These are phyloP conservation scores for Labeo rohita DNA, from an alignment of 2,113 vertebrate species.

Conservation along the genomic window DNA sequence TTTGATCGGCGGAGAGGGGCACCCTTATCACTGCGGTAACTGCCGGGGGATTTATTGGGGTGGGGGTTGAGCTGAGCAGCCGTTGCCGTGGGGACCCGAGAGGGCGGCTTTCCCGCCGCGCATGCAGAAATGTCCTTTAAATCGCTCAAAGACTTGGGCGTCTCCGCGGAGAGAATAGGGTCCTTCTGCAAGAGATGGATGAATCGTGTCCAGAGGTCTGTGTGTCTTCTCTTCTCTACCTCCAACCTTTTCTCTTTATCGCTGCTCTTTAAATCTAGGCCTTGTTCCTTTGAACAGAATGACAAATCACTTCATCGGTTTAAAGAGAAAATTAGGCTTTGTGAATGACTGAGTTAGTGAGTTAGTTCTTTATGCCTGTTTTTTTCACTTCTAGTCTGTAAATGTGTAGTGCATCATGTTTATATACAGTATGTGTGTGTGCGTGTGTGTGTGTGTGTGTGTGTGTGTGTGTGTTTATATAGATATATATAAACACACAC, in stretches of 20 bases:
- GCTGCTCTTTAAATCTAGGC: neutral
- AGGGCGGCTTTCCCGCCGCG: constrained; percentile 58
- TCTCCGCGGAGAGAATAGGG: constrained; percentile 76
- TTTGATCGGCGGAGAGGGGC: constrained; percentile 45
- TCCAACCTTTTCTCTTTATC: constrained; percentile 36
- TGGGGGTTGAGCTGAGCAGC: constrained; percentile 64
- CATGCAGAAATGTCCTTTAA: constrained; percentile 77
- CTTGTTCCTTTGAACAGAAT: constrained; percentile 26
- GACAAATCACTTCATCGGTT: neutral
- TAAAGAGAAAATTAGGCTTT: constrained; percentile 9
- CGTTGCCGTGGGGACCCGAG: constrained; percentile 66
- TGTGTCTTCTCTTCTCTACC: constrained; percentile 61
- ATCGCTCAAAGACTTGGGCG: constrained; percentile 78
- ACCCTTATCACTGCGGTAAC: constrained; percentile 54
- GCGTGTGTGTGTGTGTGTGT: no score
- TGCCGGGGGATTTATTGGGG: constrained; percentile 66
- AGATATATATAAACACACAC: no score
- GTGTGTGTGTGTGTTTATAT: no score
- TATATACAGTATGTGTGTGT: no score
- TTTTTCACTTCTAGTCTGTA: neutral
- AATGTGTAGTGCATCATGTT: neutral
- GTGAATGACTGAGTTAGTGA: neutral
- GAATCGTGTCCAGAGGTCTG: constrained; percentile 77
- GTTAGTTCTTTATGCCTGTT: neutral
- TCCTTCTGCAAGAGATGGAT: constrained; percentile 80